These are phyloP conservation scores for Ophioderma brevispina DNA, from an alignment of 35 echinoderm and acorn worm genomes.

Conservation along the genomic window DNA sequence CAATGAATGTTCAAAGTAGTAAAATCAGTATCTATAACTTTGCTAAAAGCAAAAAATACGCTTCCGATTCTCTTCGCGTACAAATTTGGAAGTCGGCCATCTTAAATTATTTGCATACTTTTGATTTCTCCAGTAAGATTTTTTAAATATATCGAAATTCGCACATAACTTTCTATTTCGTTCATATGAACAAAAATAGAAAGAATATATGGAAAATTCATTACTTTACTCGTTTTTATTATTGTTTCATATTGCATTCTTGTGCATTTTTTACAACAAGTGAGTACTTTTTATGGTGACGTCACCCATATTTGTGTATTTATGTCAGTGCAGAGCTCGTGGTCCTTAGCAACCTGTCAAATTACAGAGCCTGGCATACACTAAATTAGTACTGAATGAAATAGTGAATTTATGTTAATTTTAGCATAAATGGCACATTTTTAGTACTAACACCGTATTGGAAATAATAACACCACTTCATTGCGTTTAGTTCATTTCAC, in stretches of 20 bases:
- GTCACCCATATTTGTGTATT: slow-evolving; percentile 26
- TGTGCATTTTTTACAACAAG: neutral
- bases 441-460: neutral
- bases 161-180: too few species aligned
- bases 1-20: too few species aligned
- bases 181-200: too few species aligned
- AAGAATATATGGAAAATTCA: neutral
- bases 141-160: too few species aligned
- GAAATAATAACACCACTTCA: neutral
- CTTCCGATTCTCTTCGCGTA: too few species aligned
- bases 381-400: too few species aligned
- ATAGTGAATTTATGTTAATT: too few species aligned
- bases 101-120: slow-evolving; percentile 1
- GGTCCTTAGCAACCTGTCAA: slow-evolving; percentile 30
- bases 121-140: slow-evolving; percentile 1
- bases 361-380: too few species aligned
- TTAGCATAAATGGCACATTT: neutral
- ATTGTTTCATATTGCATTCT: neutral
- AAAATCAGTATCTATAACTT: too few species aligned
- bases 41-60: too few species aligned
- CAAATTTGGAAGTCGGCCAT: neutral
- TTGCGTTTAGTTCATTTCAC: neutral
- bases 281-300: neutral
- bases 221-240: neutral
- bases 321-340: neutral